These are phyloP conservation scores for Euura lappo DNA, from an alignment of 1,140 invertebrate genomes.

Conservation along the genomic window DNA sequence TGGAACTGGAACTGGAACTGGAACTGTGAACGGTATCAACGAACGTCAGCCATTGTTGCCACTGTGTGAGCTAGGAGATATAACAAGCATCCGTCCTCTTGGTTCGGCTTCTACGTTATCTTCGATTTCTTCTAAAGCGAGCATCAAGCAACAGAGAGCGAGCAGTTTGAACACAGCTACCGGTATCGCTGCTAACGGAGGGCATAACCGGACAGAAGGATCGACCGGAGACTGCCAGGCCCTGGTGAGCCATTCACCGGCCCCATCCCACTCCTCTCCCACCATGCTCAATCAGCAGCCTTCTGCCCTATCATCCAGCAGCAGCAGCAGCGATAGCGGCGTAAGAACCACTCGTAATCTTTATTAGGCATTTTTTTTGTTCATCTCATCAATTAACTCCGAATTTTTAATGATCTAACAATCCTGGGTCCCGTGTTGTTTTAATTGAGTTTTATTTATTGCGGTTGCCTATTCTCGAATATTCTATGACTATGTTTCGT, in stretches of 20 bases:
- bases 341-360: background rate
- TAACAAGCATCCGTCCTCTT: slow-evolving; percentile 35
- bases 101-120: slow-evolving; percentile 42
- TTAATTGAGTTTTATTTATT: slow-evolving; percentile 16
- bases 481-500: slow-evolving; percentile 23
- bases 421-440: background rate
- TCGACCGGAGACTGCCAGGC: slow-evolving; percentile 35
- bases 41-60: slow-evolving; percentile 38
- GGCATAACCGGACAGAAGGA: slow-evolving; percentile 30
- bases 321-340: slow-evolving; percentile 57
- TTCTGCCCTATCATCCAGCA: slow-evolving; percentile 53
- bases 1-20: slow-evolving; percentile 17
- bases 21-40: slow-evolving; percentile 13
- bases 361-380: background rate
- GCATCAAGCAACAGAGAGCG: slow-evolving; percentile 35
- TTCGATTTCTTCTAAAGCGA: slow-evolving; percentile 37
- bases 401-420: too few relatives aligned
- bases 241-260: slow-evolving; percentile 29
- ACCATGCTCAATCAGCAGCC: slow-evolving; percentile 44
- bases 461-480: background rate
- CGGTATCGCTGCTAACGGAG: slow-evolving; percentile 24
- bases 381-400: too few relatives aligned
- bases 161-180: slow-evolving; percentile 28
- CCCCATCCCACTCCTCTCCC: slow-evolving; percentile 43
- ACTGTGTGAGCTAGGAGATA: slow-evolving; percentile 41